Conservation (phyloP, 2,113 vertebrate species). For the Ceyx margarethae region DNA sequence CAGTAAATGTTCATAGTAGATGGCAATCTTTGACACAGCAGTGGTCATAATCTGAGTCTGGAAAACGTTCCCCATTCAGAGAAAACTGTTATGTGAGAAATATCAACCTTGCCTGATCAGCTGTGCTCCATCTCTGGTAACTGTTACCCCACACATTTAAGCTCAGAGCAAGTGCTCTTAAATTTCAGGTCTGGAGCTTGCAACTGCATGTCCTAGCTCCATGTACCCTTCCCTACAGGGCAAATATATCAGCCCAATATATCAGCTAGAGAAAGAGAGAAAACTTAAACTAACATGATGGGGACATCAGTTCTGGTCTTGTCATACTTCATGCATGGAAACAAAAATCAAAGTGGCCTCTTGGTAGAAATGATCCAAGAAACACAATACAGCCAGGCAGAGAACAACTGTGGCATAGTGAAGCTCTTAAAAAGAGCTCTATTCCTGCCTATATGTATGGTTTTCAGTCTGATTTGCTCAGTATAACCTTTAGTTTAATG, state of each 20-base stretch:
- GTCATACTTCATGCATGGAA: fast-evolving
- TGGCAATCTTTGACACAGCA: neutral
- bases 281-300: neutral
- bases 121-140: neutral
- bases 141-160: neutral
- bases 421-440: neutral
- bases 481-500: neutral
- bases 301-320: neutral
- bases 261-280: neutral
- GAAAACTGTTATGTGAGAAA: neutral
- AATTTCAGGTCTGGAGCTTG: neutral
- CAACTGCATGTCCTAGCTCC: neutral
- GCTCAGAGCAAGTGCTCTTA: neutral
- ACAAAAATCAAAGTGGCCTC: neutral
- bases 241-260: neutral
- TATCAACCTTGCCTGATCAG: neutral
- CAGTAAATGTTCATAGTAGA: neutral
- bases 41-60: neutral
- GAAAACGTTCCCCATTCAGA: neutral
- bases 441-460: neutral
- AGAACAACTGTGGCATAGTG: neutral
- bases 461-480: neutral
- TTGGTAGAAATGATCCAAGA: neutral
- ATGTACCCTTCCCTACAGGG: neutral
- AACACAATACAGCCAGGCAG: neutral